phyloP scores from a whole-genome alignment of 2,797 vertebrate genomes.

The Hylomyscus alleni region DNA sequence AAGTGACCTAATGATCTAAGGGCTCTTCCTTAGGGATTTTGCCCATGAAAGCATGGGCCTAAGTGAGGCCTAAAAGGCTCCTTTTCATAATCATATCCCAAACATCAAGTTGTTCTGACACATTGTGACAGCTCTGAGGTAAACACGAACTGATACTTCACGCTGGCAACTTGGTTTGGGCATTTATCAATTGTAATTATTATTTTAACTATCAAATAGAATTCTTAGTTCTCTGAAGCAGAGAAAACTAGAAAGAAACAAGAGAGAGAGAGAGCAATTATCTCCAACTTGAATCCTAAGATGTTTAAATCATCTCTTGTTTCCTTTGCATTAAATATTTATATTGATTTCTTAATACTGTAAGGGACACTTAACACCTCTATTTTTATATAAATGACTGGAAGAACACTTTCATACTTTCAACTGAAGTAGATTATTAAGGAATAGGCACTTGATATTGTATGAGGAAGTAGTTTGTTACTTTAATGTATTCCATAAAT shows the following conservation, averaged over 20 bases:
- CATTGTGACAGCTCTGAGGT: constrained; percentile 13
- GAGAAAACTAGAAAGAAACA: constrained; percentile 67
- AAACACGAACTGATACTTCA: constrained; percentile 57
- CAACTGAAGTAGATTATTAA: constrained; percentile 79
- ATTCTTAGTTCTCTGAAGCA: constrained; percentile 68
- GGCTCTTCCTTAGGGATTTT: neutral
- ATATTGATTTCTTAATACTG: constrained; percentile 79
- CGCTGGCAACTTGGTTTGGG: constrained; percentile 22
- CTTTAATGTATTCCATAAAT: constrained; percentile 80
- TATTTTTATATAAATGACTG: constrained; percentile 78
- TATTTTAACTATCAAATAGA: constrained; percentile 68
- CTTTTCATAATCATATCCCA: constrained; percentile 42
- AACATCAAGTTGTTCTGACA: neutral
- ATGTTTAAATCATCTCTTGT: constrained; percentile 80
- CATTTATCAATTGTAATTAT: constrained; percentile 72
- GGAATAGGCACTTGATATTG: constrained; percentile 71
- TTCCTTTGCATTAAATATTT: constrained; percentile 82
- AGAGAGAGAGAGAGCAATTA: constrained; percentile 70
- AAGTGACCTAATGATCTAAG: neutral
- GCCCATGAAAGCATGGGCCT: neutral
- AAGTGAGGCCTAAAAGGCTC: neutral
- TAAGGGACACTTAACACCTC: constrained; percentile 66
- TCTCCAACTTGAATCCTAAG: constrained; percentile 66
- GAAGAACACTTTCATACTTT: constrained; percentile 72
- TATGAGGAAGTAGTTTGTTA: constrained; percentile 71